These are phyloP conservation scores for Poecile atricapillus DNA, from an alignment of 2,113 vertebrate species.

Conservation along the genomic window DNA sequence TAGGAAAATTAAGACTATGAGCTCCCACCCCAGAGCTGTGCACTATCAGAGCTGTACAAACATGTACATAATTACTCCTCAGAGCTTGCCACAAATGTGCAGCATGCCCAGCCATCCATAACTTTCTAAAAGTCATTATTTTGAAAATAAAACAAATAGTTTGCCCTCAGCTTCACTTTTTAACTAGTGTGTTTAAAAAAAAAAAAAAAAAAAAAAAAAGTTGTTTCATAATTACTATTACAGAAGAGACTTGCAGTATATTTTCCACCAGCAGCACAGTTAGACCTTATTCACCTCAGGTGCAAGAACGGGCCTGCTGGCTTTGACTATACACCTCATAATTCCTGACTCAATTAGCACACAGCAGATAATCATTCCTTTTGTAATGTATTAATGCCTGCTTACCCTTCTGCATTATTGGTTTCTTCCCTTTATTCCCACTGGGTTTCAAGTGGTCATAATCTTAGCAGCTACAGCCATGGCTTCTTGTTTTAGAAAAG, in stretches of 20 bases:
- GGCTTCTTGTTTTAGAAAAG: neutral
- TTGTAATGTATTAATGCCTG: neutral
- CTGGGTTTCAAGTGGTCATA: neutral
- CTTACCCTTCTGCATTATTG: neutral
- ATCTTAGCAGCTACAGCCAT: neutral
- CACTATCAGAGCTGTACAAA: neutral
- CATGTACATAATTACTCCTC: neutral
- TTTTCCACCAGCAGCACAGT: slow-evolving; percentile 8
- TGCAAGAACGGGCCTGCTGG: neutral
- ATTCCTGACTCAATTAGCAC: neutral
- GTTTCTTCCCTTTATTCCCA: neutral
- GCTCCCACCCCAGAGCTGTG: neutral
- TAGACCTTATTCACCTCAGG: neutral
- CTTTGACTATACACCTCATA: neutral
- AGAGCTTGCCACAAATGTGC: neutral
- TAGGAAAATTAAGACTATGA: neutral
- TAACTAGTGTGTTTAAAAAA: neutral
- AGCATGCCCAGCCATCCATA: neutral
- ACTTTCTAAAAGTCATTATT: neutral
- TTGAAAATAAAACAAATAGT: neutral
- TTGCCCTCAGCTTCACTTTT: neutral
- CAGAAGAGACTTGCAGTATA: neutral
- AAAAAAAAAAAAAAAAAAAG: neutral
- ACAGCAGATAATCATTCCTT: neutral
- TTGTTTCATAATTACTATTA: neutral